phyloP scores from a whole-genome alignment of 2,888 invertebrate species.

The Drosophila incognita region DNA sequence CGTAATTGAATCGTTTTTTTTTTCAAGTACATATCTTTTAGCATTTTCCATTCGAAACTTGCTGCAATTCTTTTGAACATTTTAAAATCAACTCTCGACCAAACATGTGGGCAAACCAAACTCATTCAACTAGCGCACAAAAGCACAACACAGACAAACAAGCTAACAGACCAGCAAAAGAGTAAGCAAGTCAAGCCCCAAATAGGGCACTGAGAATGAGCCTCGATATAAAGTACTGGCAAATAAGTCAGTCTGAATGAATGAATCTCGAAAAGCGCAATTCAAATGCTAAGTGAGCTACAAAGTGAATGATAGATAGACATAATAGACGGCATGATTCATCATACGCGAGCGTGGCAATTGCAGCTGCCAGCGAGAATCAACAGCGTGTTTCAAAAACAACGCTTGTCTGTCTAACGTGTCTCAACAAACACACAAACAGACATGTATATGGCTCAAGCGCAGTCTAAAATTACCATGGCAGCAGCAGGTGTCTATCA shows the following conservation, averaged over 20 bases:
- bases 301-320: conserved; percentile 6
- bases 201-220: conserved; percentile 5
- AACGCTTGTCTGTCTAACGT: conserved; percentile 41
- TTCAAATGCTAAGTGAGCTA: conserved; percentile 32
- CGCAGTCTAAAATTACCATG: conserved; percentile 44
- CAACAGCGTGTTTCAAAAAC: conserved; percentile 40
- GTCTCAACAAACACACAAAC: conserved; percentile 16
- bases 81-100: conserved; percentile 41
- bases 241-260: conserved; percentile 42
- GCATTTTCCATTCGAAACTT: conserved; percentile 9
- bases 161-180: conserved; percentile 16
- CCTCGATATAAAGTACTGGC: conserved; percentile 38
- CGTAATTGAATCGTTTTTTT: conserved; percentile 18
- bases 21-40: conserved; percentile 12
- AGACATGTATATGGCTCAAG: conserved; percentile 39
- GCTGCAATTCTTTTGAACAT: conserved; percentile 18
- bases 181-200: conserved; percentile 16
- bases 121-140: conserved; percentile 55
- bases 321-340: conserved; percentile 10
- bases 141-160: conserved; percentile 47
- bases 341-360: conserved; percentile 4
- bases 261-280: conserved; percentile 69
- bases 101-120: conserved; percentile 25
- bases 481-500: conserved; percentile 38
- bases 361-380: conserved; percentile 25